A percentile compares a stretch with the other conserved stretches of the same genome.
phyloP scores from a whole-genome alignment of 2,888 invertebrate species.

The Choreutis nemorana region DNA sequence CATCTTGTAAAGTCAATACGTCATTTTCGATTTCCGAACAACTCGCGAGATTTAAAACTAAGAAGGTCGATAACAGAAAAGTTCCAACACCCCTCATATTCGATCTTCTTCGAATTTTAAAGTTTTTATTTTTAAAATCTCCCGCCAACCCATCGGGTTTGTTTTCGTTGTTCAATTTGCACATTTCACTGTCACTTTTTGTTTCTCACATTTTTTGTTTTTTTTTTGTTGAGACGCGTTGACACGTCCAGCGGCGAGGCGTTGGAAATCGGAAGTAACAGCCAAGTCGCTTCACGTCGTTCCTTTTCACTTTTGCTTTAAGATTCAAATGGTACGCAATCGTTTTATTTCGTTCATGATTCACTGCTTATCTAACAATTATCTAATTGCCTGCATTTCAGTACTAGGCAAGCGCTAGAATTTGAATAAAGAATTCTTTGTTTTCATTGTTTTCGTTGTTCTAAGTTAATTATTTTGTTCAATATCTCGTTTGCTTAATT shows the following conservation, averaged over 20 bases:
- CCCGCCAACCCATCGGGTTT: constrained; percentile 30
- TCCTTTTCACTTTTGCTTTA: constrained; percentile 51
- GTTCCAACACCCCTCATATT: constrained; percentile 14
- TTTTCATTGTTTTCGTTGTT: too few species aligned
- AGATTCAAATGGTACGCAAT: constrained; percentile 10
- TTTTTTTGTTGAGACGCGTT: constrained; percentile 7
- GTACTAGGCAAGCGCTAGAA: too few species aligned
- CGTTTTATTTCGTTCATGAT: neutral
- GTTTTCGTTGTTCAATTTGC: constrained; percentile 27
- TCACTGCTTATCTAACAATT: too few species aligned
- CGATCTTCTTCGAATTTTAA: constrained; percentile 39
- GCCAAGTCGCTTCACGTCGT: constrained; percentile 21
- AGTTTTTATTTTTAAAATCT: constrained; percentile 31
- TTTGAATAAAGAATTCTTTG: too few species aligned
- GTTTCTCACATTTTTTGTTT: constrained; percentile 19
- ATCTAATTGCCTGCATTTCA: too few species aligned
- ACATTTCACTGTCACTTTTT: constrained; percentile 22
- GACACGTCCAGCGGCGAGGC: constrained; percentile 41
- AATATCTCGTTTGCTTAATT: too few species aligned
- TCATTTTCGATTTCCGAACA: constrained; percentile 47
- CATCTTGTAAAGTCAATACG: constrained; percentile 50
- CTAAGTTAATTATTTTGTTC: too few species aligned
- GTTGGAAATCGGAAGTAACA: constrained; percentile 48
- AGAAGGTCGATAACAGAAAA: constrained; percentile 21
- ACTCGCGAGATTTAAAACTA: constrained; percentile 20